These are phyloP conservation scores for Protomyctophum bolini DNA, from an alignment of 2,113 vertebrate species.

Conservation along the genomic window DNA sequence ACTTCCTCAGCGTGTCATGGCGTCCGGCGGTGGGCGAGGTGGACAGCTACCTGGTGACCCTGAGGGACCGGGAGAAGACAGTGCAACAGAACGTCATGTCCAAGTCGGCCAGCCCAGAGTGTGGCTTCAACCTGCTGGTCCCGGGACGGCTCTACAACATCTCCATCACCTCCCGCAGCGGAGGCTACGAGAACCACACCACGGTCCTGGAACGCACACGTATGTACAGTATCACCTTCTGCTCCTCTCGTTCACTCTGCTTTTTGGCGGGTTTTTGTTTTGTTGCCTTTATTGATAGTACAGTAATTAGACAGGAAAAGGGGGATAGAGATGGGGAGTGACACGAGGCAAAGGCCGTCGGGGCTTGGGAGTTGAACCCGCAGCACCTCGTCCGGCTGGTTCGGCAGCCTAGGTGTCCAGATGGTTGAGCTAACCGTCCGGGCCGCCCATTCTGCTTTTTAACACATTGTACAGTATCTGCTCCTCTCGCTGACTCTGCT, in stretches of 20 bases:
- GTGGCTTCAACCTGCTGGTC: constrained; percentile 89
- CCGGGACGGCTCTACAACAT: constrained; percentile 91
- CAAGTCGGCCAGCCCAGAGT: constrained; percentile 81
- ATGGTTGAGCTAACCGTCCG: too few species aligned
- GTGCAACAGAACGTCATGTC: constrained; percentile 82
- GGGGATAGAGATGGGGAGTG: too few species aligned
- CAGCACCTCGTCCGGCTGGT: too few species aligned
- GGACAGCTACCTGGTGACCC: constrained; percentile 87
- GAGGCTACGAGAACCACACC: constrained; percentile 84
- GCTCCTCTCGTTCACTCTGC: neutral
- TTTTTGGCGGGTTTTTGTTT: too few species aligned
- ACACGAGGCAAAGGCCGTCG: too few species aligned
- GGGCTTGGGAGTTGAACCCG: too few species aligned
- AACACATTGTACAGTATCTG: too few species aligned
- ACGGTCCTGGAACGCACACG: constrained; percentile 88
- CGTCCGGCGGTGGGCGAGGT: constrained; percentile 86
- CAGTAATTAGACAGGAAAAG: too few species aligned
- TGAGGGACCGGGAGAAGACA: constrained; percentile 77
- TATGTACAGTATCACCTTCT: constrained; percentile 56
- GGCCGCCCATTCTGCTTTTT: too few species aligned
- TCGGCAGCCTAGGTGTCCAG: too few species aligned
- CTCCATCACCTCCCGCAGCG: constrained; percentile 87
- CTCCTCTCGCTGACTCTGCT: too few species aligned
- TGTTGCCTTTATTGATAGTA: too few species aligned
- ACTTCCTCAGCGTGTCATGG: constrained; percentile 95